Percentiles rank a stretch among this genome's conserved stretches.
Evolutionary conservation across 2,797 vertebrate species (phyloP).

Genomic region (Liasis olivaceus): DNA sequence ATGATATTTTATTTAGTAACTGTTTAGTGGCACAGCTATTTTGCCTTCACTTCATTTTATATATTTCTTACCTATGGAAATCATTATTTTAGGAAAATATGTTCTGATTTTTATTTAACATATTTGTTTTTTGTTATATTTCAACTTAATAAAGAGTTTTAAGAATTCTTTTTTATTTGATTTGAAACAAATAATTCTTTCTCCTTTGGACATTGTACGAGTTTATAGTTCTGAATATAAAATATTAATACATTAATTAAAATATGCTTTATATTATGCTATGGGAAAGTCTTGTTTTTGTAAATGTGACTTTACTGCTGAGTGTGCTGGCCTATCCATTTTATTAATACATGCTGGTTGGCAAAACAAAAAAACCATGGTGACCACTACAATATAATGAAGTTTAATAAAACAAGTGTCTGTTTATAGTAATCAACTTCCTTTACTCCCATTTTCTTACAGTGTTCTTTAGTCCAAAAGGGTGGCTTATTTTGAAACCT

Average conservation of each 20-base stretch:
- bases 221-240: neutral
- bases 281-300: neutral
- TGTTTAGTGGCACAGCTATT: neutral
- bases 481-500: neutral
- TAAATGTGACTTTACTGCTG: neutral
- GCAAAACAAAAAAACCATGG: neutral
- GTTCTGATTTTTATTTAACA: neutral
- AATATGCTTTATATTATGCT: neutral
- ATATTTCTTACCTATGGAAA: neutral
- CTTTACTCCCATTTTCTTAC: constrained; percentile 1
- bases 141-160: neutral
- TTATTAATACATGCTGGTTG: neutral
- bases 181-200: neutral
- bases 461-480: neutral
- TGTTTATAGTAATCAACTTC: constrained; percentile 8
- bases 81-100: neutral
- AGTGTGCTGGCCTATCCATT: neutral
- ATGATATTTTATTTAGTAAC: neutral
- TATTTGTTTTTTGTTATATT: too few species aligned
- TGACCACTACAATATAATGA: neutral
- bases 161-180: neutral
- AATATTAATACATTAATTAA: neutral
- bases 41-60: neutral
- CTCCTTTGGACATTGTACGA: neutral
- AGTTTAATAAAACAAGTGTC: constrained; percentile 5